Base-by-base conservation (phyloP, 2,888 invertebrate genomes). In the Clistopyga incitator region DNA sequence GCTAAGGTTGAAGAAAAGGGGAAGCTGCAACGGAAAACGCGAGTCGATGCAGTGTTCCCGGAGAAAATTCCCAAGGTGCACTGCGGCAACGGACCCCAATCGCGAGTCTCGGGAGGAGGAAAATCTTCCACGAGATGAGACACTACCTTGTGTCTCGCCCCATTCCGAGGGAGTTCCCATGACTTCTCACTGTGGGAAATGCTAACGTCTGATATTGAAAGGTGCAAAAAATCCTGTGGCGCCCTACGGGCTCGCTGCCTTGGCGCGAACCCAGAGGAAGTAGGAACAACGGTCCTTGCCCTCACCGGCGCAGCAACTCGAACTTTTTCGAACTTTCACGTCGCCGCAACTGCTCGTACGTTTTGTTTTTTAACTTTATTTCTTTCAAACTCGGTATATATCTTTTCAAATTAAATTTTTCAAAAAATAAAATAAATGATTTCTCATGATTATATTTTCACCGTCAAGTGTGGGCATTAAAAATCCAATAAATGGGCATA, bases 181-280 rank as follows among this genome's bases (percentile, higher is more conserved):
- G 90, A 91, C 89, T 91, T 91, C 87, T 88, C 87, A 87, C 90
- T 92, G 91, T 92, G 93, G 91, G 93, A 92, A 92, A 93, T 88
- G 88, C 86, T 86, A 92, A 92, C 91, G 92, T 92, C 89, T 92
- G 91, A 91, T 90, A 92, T 91, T 90, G 89, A 90, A 89, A 87
- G 87, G 84, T 88, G 91, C 89, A 91, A 92, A 92, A 90, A 84
- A 87, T 89, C 82, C 76, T 85, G 64, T 86, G 84, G 86, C 82
- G 86, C 89, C 88, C 89, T 87, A 13, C 86, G 84, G 83, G 76
- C 85, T 89, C 83, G 83, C 52, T 72, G 80, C 84, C 85, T 83
- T 84, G 84, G 72, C 84, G 80, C 82, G 25, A 75, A 78, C 81
- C 88, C 86, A 86, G 88, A 91, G 90, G 90, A 91, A 91, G 88